phyloP scores from a whole-genome alignment of 2,888 invertebrate species.

The Archaeoteleia sp. region DNA sequence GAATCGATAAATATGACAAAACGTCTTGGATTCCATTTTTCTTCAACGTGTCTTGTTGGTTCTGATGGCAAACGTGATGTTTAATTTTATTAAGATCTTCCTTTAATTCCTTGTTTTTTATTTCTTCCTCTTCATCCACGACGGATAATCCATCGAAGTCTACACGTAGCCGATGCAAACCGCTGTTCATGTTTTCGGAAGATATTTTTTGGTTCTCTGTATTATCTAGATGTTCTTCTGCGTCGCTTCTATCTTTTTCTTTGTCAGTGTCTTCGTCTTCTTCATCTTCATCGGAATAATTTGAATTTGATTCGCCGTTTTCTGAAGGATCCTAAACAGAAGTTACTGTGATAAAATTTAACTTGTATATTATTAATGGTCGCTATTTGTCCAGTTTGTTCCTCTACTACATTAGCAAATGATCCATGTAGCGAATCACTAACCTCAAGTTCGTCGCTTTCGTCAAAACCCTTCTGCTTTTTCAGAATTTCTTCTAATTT shows the following conservation, averaged over 20 bases:
- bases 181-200: slow-evolving; percentile 73
- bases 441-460: slow-evolving; percentile 71
- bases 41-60: background rate
- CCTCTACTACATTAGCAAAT: too few relatives aligned
- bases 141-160: slow-evolving; percentile 85
- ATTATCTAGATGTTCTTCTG: slow-evolving; percentile 69
- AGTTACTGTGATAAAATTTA: too few relatives aligned
- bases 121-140: slow-evolving; percentile 82
- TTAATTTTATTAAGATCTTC: slow-evolving; percentile 9
- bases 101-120: slow-evolving; percentile 62
- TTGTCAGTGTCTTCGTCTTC: slow-evolving; percentile 59
- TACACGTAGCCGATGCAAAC: slow-evolving; percentile 64
- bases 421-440: too few relatives aligned
- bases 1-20: slow-evolving; percentile 41
- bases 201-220: slow-evolving; percentile 75
- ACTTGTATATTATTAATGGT: too few relatives aligned
- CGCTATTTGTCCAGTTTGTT: too few relatives aligned
- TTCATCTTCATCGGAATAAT: slow-evolving; percentile 65
- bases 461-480: slow-evolving; percentile 62
- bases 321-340: slow-evolving; percentile 50
- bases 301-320: slow-evolving; percentile 50
- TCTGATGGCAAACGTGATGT: background rate
- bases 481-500: too few relatives aligned
- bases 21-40: slow-evolving; percentile 23
- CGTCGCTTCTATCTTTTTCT: slow-evolving; percentile 59